Evolutionary conservation across 2,797 vertebrate genomes (phyloP).

Genomic region (Nothura maculosa): DNA sequence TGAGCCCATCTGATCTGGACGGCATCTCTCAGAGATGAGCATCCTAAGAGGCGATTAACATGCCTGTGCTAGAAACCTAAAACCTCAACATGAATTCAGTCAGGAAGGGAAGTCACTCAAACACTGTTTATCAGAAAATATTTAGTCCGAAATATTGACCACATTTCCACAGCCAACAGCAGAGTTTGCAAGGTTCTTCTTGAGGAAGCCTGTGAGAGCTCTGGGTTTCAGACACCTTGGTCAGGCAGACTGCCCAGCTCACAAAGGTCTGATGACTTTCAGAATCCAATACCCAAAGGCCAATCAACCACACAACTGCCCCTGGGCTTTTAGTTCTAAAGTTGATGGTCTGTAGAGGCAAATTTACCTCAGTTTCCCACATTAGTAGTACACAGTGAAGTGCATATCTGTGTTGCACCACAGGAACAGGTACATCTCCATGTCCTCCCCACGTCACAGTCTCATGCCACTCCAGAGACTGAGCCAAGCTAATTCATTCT

Average conservation of each 20-base stretch:
- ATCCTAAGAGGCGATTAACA: not conserved
- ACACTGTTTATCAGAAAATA: not conserved
- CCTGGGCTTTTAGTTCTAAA: not conserved
- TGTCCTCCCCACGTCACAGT: not conserved
- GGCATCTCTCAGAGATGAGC: not conserved
- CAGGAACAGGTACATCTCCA: fast-evolving
- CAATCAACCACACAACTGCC: not conserved
- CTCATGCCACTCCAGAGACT: fast-evolving
- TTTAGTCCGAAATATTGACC: fast-evolving
- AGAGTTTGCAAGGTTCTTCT: not conserved
- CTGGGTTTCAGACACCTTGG: not conserved
- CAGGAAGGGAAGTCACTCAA: not conserved
- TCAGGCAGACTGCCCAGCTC: not conserved
- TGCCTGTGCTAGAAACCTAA: not conserved
- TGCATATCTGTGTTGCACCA: fast-evolving
- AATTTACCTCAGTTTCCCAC: fast-evolving
- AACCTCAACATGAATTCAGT: not conserved
- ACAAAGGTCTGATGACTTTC: not conserved
- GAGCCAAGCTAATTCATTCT: fast-evolving
- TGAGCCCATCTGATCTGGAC: not conserved
- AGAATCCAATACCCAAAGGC: not conserved
- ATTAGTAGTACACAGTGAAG: not conserved
- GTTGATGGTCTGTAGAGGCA: not conserved
- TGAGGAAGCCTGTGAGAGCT: not conserved
- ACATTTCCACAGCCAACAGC: not conserved